These are phyloP conservation scores for Polietes domitor DNA, from an alignment of 2,888 invertebrate genomes.

Conservation along the genomic window DNA sequence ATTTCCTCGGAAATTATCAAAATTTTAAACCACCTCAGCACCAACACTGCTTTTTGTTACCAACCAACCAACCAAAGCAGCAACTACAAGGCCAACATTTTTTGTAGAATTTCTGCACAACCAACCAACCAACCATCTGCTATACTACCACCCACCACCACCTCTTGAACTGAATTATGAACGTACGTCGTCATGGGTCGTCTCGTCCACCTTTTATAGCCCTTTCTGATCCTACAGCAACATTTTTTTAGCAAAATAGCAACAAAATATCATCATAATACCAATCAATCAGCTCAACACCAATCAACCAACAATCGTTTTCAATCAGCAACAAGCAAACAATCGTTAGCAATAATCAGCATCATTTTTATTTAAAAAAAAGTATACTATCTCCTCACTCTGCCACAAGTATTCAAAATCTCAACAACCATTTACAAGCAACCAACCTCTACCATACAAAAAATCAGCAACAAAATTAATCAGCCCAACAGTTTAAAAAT, in stretches of 20 bases:
- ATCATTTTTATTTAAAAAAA: slow-evolving; percentile 68
- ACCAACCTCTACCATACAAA: slow-evolving; percentile 55
- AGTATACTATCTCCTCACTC: slow-evolving; percentile 57
- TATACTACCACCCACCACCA: slow-evolving; percentile 11
- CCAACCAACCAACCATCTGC: not conserved
- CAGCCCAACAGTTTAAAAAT: slow-evolving; percentile 51
- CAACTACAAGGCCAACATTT: slow-evolving; percentile 8
- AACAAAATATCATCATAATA: slow-evolving; percentile 58
- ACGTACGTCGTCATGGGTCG: slow-evolving; percentile 3
- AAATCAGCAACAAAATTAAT: slow-evolving; percentile 57
- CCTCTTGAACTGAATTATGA: not conserved
- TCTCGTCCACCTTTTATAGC: slow-evolving; percentile 53
- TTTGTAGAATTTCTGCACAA: slow-evolving; percentile 17
- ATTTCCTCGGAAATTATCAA: not conserved
- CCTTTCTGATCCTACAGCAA: slow-evolving; percentile 60
- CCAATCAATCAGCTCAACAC: slow-evolving; percentile 60
- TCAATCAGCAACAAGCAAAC: slow-evolving; percentile 50
- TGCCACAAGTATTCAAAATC: slow-evolving; percentile 64
- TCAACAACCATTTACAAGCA: slow-evolving; percentile 69
- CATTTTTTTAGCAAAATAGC: slow-evolving; percentile 52
- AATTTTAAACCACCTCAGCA: not conserved
- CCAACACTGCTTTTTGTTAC: not conserved
- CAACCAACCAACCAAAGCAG: slow-evolving; percentile 11
- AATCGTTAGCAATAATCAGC: slow-evolving; percentile 51
- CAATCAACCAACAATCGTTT: slow-evolving; percentile 62